Base-by-base conservation (phyloP, 2,113 vertebrate species). In the Festucalex cinctus region DNA sequence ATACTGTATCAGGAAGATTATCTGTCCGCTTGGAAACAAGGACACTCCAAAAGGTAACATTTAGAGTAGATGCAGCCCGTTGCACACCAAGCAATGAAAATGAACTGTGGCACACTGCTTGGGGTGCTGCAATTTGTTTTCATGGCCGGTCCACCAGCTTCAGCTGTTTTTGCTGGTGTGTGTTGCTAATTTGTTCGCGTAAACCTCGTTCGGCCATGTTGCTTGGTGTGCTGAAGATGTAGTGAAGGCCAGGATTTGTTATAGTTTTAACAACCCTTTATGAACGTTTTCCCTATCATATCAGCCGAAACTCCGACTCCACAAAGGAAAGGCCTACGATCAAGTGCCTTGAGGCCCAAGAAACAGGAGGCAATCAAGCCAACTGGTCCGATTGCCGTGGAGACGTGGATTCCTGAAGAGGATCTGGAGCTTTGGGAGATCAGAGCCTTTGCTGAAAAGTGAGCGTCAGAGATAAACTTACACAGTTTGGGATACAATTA, bases 381-480 rank as follows among this genome's bases (percentile, higher is more conserved):
- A 69, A 96, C 94, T 0, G 97, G 96, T 32, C 97, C 97, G 16
- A 91, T 98, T 63, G 94, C 98, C 48, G 94, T 98, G 64, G 97
- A 99, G 88, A 96, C 94, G 0, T 99, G 97, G 97, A 94, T 98
- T 24, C 86, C 95, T 5, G 97, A 99, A 73, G 97, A 99, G 77
- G 97, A 98, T 7, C 87, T 99, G 90, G 97, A 99, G 66, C 91
- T 98, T 14, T 99, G 97, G 97, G 97, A 99, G 90, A 99, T 99
- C 83, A 92, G 94, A 88, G 96, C 95, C 51, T 99, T 98, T 91
- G 91, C 97, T 65, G 97, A 99, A 89, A 95, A 95, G 97, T 98
- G 63, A 61, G 75, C 39, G 58, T 56, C 24, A 1, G 20, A 10
- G 24, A 1, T 60, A 1, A 37, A 60, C 28, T 32, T 32, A 4